Evolutionary conservation across 1,140 invertebrate genomes (phyloP).

Genomic region (Harpegnathos saltator): DNA sequence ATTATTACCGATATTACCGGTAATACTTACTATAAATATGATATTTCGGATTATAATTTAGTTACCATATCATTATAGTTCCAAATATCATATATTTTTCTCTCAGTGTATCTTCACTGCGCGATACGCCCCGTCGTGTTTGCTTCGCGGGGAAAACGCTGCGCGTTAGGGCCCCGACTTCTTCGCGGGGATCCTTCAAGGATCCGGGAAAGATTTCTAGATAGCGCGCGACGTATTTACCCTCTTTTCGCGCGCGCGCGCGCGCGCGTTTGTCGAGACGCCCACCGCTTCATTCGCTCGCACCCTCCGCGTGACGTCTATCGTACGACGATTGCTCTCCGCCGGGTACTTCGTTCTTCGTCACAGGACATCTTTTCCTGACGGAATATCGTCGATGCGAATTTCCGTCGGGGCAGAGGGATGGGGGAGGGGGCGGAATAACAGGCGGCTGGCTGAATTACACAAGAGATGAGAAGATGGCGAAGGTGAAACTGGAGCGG

Average conservation of each 20-base stretch:
- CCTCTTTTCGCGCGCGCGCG: not conserved
- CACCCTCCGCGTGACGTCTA: not conserved
- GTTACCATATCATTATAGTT: too few species aligned
- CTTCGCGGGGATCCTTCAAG: too few species aligned
- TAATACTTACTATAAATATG: too few species aligned
- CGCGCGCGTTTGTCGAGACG: not conserved
- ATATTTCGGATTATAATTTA: too few species aligned
- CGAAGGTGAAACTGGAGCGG: constrained; percentile 22
- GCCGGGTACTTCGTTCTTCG: constrained; percentile 12
- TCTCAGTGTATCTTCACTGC: too few species aligned
- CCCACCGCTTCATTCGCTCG: not conserved
- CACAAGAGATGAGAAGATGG: constrained; percentile 52
- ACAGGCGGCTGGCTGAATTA: not conserved
- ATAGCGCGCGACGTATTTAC: constrained; percentile 6
- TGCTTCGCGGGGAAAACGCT: not conserved
- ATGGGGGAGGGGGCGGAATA: constrained; percentile 5
- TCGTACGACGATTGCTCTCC: constrained; percentile 13
- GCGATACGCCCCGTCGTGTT: not conserved
- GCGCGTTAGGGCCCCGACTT: not conserved
- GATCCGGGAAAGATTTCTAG: not conserved
- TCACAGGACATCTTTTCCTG: not conserved
- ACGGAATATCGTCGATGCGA: constrained; percentile 55
- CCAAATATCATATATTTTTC: too few species aligned
- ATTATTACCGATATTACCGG: too few species aligned
- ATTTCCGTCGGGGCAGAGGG: constrained; percentile 46